A percentile compares a stretch with the other conserved stretches of the same genome.
phyloP scores from a whole-genome alignment of 2,113 vertebrate genomes.

The Lampris incognitus region DNA sequence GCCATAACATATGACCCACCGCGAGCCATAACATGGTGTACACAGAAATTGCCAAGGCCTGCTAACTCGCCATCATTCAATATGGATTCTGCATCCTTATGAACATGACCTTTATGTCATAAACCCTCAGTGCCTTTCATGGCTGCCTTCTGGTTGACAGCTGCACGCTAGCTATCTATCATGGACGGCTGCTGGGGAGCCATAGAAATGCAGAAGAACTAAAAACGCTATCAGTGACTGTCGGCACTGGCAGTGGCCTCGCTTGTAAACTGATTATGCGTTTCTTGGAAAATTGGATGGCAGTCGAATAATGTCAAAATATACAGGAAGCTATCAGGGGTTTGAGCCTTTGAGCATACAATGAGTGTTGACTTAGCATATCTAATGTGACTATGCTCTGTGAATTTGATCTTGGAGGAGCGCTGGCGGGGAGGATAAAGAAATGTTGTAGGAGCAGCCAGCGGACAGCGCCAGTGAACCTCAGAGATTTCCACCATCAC shows the following conservation, averaged over 20 bases:
- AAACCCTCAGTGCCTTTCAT: conserved; percentile 32
- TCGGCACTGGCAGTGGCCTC: too few relatives aligned
- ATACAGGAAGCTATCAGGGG: conserved; percentile 2
- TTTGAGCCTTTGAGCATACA: conserved; percentile 30
- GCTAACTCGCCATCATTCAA: conserved; percentile 27
- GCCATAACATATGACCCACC: neutral
- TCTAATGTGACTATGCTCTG: conserved; percentile 8
- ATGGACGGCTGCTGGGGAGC: conserved; percentile 4
- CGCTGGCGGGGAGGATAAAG: conserved; percentile 41
- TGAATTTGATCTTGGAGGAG: conserved; percentile 20
- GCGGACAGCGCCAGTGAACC: conserved; percentile 34
- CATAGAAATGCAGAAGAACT: conserved; percentile 5
- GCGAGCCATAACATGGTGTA: neutral
- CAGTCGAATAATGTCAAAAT: conserved; percentile 34
- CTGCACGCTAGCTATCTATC: neutral
- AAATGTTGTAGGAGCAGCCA: conserved; percentile 43
- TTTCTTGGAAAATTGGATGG: conserved; percentile 32
- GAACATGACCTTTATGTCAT: conserved; percentile 45
- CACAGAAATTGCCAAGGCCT: neutral
- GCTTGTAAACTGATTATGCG: conserved; percentile 1
- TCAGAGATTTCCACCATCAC: conserved; percentile 38
- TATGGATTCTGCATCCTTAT: conserved; percentile 14
- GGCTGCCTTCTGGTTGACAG: conserved; percentile 9
- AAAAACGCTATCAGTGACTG: conserved; percentile 3
- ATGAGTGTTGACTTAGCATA: conserved; percentile 15